Evolutionary conservation across 2,888 invertebrate genomes (phyloP), one percentile per base, ranked within the genome.

Genomic region (Xestobium rufovillosum): DNA sequence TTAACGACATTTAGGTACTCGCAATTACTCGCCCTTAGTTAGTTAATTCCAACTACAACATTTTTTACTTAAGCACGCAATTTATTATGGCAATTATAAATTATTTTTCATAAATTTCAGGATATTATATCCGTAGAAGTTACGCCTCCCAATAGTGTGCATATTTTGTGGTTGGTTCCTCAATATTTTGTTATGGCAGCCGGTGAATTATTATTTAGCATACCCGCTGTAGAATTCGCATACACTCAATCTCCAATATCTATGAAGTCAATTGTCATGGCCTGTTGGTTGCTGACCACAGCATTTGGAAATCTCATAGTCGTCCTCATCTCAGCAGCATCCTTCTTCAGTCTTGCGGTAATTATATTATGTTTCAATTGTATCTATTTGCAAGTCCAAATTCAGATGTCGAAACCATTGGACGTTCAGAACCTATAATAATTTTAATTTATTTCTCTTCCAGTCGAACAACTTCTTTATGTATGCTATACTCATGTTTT

Each of bases 391-490:
- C n/a, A n/a, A n/a, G n/a, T n/a, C n/a, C n/a, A n/a, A n/a, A n/a
- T n/a, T n/a, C n/a, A n/a, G n/a, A n/a, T n/a, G n/a, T n/a, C n/a
- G n/a, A n/a, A n/a, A n/a, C n/a, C n/a, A n/a, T n/a, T n/a, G n/a
- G n/a, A n/a, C n/a, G n/a, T n/a, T n/a, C n/a, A n/a, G n/a, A n/a
- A n/a, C n/a, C n/a, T n/a, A n/a, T n/a, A n/a, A n/a, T n/a, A n/a
- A n/a, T n/a, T n/a, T n/a, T n/a, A n/a, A 8, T 19, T 19, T 6
- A 19, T 8, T 19, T 19, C 6, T 19, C n/a, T 19, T 19, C n/a
- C 23, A 19, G 23, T 19, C 23, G n/a, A 19, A 19, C 23, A 19
- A 19, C 23, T 19, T 19, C 23, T 19, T 19, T n/a, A 6, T 19
- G 6, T 19, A 19, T n/a, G 23, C 23, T 19, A n/a, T 6, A 19